These are phyloP conservation scores for Nomada fabriciana DNA, from an alignment of 2,888 invertebrate species.

Conservation along the genomic window DNA sequence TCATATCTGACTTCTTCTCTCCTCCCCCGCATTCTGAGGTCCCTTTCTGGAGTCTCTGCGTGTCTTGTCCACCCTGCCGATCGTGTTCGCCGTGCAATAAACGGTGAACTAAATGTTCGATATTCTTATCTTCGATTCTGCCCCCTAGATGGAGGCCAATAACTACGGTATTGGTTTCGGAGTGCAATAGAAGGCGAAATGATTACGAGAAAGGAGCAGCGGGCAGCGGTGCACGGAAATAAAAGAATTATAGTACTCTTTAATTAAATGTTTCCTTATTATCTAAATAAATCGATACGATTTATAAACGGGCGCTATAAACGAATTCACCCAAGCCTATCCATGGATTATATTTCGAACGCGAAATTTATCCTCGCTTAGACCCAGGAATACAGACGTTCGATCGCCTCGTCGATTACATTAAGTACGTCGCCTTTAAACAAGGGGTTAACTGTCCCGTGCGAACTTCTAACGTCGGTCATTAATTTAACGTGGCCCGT, in stretches of 20 bases:
- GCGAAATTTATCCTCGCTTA: constrained; percentile 44
- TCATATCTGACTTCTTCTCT: constrained; percentile 48
- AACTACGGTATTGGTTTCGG: neutral
- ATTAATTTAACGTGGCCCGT: constrained; percentile 45
- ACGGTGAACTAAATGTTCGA: constrained; percentile 52
- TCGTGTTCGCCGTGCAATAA: constrained; percentile 46
- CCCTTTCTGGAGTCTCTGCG: constrained; percentile 44
- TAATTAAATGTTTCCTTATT: neutral
- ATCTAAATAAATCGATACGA: constrained; percentile 22
- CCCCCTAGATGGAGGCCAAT: neutral
- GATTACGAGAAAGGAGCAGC: neutral
- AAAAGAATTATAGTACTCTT: too few relatives aligned
- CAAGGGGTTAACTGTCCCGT: constrained; percentile 31
- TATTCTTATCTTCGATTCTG: constrained; percentile 43
- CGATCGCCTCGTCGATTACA: constrained; percentile 19
- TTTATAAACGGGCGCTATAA: constrained; percentile 16
- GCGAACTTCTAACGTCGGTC: constrained; percentile 32
- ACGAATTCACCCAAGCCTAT: neutral
- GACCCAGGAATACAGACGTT: constrained; percentile 25
- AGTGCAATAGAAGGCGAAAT: too few relatives aligned
- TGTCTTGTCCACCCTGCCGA: constrained; percentile 43
- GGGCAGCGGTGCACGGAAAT: neutral
- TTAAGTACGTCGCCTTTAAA: constrained; percentile 29
- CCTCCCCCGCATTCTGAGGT: constrained; percentile 58
- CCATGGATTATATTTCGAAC: constrained; percentile 32